Evolutionary conservation across 2,113 vertebrate genomes (phyloP).

Genomic region (Pavo muticus): DNA sequence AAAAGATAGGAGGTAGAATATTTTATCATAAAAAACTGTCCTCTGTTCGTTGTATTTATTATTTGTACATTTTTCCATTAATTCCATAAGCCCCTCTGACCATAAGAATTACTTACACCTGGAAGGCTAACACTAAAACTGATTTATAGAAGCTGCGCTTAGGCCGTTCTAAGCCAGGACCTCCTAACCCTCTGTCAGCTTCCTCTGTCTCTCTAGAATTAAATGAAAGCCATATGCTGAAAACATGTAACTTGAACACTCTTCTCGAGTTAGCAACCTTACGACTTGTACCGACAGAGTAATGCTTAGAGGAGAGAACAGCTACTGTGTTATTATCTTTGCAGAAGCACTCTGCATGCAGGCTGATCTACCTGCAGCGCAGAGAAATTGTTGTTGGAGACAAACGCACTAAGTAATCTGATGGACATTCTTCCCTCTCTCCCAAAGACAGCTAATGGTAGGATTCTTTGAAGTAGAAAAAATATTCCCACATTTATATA

Average conservation of each 20-base stretch:
- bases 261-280: not conserved
- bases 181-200: not conserved
- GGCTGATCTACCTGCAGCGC: not conserved
- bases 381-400: not conserved
- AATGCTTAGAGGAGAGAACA: not conserved
- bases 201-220: not conserved
- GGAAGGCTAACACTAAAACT: not conserved
- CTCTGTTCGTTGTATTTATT: not conserved
- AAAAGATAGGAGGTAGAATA: not conserved
- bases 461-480: not conserved
- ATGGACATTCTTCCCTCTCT: not conserved
- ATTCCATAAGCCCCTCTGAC: not conserved
- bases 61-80: not conserved
- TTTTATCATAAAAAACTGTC: not conserved
- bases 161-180: not conserved
- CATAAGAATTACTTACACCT: not conserved
- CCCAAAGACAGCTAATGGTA: not conserved
- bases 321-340: not conserved
- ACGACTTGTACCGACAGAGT: not conserved
- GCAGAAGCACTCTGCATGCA: not conserved
- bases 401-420: not conserved
- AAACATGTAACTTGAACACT: not conserved
- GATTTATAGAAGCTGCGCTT: not conserved
- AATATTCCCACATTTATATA: not conserved
- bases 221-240: not conserved